Conservation (phyloP, 2,888 invertebrate genomes). For the Cephus pulcher region DNA sequence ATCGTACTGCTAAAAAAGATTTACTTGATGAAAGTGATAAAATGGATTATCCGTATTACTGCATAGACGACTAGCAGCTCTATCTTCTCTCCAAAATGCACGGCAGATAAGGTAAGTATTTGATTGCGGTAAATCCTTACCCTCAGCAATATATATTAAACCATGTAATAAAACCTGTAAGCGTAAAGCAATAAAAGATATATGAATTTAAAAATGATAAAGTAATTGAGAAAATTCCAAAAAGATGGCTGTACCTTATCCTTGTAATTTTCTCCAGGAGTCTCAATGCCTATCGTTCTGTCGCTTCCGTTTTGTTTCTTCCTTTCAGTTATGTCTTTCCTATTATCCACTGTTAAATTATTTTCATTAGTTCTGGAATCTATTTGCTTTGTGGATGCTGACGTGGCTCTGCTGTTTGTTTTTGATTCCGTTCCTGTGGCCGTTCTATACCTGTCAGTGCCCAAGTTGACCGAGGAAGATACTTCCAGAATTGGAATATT, state of each 20-base stretch:
- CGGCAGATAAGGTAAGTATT: conserved; percentile 67
- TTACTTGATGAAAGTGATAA: conserved; percentile 69
- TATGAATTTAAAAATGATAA: neutral
- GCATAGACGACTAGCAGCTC: conserved; percentile 64
- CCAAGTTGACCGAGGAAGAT: conserved; percentile 20
- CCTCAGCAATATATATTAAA: conserved; percentile 68
- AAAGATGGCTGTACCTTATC: conserved; percentile 40
- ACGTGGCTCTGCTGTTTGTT: conserved; percentile 37
- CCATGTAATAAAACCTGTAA: conserved; percentile 65
- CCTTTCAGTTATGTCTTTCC: conserved; percentile 27
- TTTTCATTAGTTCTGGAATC: conserved; percentile 34
- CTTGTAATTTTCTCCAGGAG: conserved; percentile 32
- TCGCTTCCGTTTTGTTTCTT: conserved; percentile 38
- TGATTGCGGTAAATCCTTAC: conserved; percentile 61
- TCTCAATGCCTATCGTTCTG: conserved; percentile 33
- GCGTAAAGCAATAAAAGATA: conserved; percentile 39
- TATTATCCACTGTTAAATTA: conserved; percentile 29
- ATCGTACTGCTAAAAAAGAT: conserved; percentile 1
- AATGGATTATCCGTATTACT: conserved; percentile 64
- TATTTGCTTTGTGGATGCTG: conserved; percentile 35
- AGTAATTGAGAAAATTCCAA: conserved; percentile 8
- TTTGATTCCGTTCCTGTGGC: conserved; percentile 49
- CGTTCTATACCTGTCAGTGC: conserved; percentile 38
- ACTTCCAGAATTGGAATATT: conserved; percentile 51
- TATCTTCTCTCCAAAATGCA: conserved; percentile 68